Evolutionary conservation across 2,888 invertebrate species (phyloP), one percentile per base, ranked within the genome.

Genomic region (Ophonus ardosiacus): DNA sequence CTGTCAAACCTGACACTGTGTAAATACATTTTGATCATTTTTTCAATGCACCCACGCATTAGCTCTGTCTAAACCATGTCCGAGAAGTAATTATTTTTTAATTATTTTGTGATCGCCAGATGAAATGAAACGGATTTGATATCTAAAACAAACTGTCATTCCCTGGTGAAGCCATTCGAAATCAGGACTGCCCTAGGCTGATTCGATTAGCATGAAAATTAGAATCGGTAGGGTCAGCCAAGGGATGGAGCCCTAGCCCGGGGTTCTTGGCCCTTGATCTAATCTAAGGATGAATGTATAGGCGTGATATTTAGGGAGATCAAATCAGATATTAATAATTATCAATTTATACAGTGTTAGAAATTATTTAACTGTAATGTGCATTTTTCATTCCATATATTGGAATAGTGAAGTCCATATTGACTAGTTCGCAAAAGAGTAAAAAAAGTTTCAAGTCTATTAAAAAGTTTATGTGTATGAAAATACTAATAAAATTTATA

Each of bases 161-260:
- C 43, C 18, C 5, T n/a, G 18, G 17, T 24, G 13, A 10, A 13
- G 24, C 15, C 6, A 24, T 63, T 7, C 38, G 31, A 21, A 24
- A 24, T 78, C 56, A 24, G 15, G 31, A 24, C 56, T 5, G 78
- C 78, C 78, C n/a, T 24, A 15, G 78, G 78, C 57, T 78, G 24
- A 78, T 78, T 78, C 78, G 78, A 78, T 78, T 78, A 78, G 59
- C 57, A 78, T 78, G 78, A 78, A 78, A 78, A 78, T 78, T 56
- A 78, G 78, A 78, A 78, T 74, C 43, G 71, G 71, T 74, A 57
- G 78, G 78, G 78, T 78, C 78, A 78, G 78, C 56, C 21, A 57
- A 51, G 40, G 71, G 71, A n/a, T 43, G 15, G 43, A 63, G 17
- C 71, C 8, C 43, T n/a, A 31, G 43, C 43, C 51, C 17, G 43